Evolutionary conservation across 2,797 vertebrate genomes (phyloP), one percentile per base, ranked within the genome.

Genomic region (Atherinosoma microstoma): DNA sequence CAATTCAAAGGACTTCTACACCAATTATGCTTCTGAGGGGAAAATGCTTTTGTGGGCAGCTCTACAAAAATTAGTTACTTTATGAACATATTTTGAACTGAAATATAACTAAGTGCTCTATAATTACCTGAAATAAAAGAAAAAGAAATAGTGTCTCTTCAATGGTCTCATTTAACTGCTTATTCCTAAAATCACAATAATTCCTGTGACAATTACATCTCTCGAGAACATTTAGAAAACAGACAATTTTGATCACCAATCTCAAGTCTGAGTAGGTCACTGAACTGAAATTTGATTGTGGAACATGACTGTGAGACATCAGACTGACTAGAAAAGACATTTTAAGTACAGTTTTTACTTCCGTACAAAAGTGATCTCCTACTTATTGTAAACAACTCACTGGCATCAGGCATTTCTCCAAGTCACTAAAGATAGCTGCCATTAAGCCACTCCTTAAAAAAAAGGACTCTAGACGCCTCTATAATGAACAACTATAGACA

Each of bases 1-100:
- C 53, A 56, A 30, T 29, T 56, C 15, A 56, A 24, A 29, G 5
- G 27, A 29, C 29, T 29, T 56, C 15, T 5, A 29, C 24, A 54
- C 10, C 27, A 30, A 42, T 30, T 72, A 58, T 27, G 40, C 35
- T 58, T 57, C 64, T 65, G 40, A 24, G 51, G 4, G 1, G 60
- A 73, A 58, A 58, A 20, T 62, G 18, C 47, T 59, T 71, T 34
- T n/a, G 51, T 22, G 51, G 22, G 51, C 22, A 53, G 12, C 51
- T 15, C 9, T 53, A 22, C 3, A 53, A 35, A 22, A 27, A 47
- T 24, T 5, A 27, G 22, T 22, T 51, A 24, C 10, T 12, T 51
- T 24, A 24, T 24, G n/a, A 51, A 51, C 49, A 51, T 51, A 9
- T 49, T 49, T 64, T 22, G 5, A 64, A 49, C 18, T 35, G 2